Conservation (phyloP, 2,797 vertebrate species). For the Geotrypetes seraphini region DNA sequence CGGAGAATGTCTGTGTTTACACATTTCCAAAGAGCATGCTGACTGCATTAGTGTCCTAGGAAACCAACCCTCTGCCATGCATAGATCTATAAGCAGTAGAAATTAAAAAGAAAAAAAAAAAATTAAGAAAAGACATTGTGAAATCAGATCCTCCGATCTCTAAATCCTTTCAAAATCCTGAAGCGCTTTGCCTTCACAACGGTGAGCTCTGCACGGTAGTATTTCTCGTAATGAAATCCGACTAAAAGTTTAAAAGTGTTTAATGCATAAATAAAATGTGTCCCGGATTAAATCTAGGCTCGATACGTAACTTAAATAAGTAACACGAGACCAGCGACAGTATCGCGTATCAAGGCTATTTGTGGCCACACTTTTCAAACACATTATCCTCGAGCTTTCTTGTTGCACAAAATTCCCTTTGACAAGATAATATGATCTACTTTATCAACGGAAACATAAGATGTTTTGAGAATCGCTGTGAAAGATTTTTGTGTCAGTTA, state of each 20-base stretch:
- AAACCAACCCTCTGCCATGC: constrained; percentile 43
- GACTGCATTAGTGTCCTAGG: constrained; percentile 65
- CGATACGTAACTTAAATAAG: constrained; percentile 62
- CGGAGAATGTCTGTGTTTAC: constrained; percentile 73
- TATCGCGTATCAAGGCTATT: constrained; percentile 51
- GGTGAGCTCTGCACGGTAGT: constrained; percentile 59
- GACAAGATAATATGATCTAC: constrained; percentile 7
- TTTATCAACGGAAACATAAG: too few species aligned
- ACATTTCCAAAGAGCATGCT: constrained; percentile 59
- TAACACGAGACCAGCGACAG: constrained; percentile 47
- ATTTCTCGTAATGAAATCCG: constrained; percentile 69
- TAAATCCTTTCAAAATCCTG: constrained; percentile 67
- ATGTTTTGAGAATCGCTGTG: too few species aligned
- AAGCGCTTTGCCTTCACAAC: constrained; percentile 63
- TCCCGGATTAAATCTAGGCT: constrained; percentile 65
- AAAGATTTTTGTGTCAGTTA: too few species aligned
- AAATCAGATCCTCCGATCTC: constrained; percentile 68
- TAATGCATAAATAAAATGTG: constrained; percentile 74
- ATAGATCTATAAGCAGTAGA: constrained; percentile 46
- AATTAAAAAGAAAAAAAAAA: constrained; percentile 36
- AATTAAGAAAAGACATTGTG: constrained; percentile 51
- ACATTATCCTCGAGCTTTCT: constrained; percentile 39
- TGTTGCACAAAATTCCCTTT: constrained; percentile 24
- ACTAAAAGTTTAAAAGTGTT: constrained; percentile 70
- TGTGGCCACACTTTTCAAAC: constrained; percentile 36